phyloP scores from a whole-genome alignment of 2,113 vertebrate genomes.

The Tichodroma muraria region DNA sequence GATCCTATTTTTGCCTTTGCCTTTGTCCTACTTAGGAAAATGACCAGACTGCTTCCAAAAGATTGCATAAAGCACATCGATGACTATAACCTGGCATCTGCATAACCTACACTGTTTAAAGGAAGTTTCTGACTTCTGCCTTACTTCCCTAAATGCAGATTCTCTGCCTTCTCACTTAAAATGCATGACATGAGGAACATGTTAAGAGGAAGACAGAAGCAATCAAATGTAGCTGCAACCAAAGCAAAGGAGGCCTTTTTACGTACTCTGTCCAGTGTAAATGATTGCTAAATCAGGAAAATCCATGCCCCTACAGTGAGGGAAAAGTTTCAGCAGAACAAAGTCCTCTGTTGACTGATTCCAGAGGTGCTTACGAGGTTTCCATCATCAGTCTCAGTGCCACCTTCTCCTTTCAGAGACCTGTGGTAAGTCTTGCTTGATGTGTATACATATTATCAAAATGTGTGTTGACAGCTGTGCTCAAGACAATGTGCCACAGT shows the following conservation, averaged over 20 bases:
- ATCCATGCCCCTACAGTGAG: background rate
- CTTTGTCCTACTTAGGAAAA: background rate
- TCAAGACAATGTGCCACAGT: background rate
- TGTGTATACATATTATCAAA: background rate
- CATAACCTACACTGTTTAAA: background rate
- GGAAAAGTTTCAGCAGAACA: background rate
- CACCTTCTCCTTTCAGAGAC: background rate
- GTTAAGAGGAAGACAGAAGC: background rate
- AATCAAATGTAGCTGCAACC: background rate
- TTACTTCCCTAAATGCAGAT: background rate
- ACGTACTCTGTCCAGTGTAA: background rate
- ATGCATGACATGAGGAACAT: background rate
- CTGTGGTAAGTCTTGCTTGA: background rate
- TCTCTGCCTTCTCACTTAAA: background rate
- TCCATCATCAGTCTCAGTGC: background rate
- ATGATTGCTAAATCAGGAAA: background rate
- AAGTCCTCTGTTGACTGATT: background rate
- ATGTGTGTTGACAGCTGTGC: background rate
- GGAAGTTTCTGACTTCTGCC: background rate
- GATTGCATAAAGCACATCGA: background rate
- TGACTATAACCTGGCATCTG: background rate
- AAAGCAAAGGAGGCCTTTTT: background rate
- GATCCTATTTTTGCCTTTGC: slow-evolving; percentile 13
- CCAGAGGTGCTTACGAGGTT: background rate
- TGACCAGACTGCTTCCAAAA: background rate